phyloP scores from a whole-genome alignment of 2,888 invertebrate genomes.

The Linnaemya tessellans region DNA sequence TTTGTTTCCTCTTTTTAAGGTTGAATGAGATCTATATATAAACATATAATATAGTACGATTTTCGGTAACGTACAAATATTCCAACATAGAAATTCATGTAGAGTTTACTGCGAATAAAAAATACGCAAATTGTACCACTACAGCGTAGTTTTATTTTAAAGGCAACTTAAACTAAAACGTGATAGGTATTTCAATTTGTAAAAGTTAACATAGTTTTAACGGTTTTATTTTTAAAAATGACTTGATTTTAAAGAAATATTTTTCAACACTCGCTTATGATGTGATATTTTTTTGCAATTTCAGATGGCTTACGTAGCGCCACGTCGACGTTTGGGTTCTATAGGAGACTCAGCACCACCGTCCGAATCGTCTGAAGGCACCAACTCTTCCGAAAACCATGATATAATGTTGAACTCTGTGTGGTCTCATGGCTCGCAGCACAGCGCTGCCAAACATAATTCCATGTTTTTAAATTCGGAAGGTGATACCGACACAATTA shows the following conservation, averaged over 20 bases:
- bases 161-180: neutral
- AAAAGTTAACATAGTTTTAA: too few species aligned
- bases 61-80: too few species aligned
- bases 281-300: slow-evolving; percentile 42
- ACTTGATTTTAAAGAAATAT: neutral
- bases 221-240: too few species aligned
- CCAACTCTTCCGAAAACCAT: slow-evolving; percentile 83
- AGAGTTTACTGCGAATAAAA: too few species aligned
- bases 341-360: slow-evolving; percentile 85
- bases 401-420: slow-evolving; percentile 76
- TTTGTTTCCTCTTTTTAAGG: too few species aligned
- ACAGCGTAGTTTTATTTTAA: neutral
- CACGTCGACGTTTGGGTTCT: slow-evolving; percentile 85
- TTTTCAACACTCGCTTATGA: slow-evolving; percentile 34
- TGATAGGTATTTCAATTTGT: too few species aligned
- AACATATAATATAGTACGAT: too few species aligned
- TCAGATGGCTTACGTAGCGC: slow-evolving; percentile 79
- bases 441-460: slow-evolving; percentile 76
- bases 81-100: too few species aligned
- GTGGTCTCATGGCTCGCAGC: slow-evolving; percentile 70
- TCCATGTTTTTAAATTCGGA: slow-evolving; percentile 81
- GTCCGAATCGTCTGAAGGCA: slow-evolving; percentile 85
- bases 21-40: too few species aligned
- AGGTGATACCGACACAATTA: slow-evolving; percentile 81
- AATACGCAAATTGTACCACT: neutral